These are phyloP conservation scores for Tiliqua scincoides DNA, from an alignment of 2,113 vertebrate genomes.

Conservation along the genomic window DNA sequence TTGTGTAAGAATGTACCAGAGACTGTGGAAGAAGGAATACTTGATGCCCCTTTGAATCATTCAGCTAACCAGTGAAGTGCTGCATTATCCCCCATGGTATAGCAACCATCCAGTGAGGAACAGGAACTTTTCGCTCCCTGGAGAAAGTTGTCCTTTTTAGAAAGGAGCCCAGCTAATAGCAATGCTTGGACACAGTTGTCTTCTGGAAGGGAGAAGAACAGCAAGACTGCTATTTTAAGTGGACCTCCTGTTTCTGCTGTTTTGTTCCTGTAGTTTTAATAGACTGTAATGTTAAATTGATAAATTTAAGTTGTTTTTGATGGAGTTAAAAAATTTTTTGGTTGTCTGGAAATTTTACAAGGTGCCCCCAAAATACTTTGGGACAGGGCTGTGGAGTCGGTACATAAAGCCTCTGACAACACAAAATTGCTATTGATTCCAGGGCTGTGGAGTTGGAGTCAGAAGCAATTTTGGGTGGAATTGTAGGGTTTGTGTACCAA, in stretches of 20 bases:
- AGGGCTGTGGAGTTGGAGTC: no score
- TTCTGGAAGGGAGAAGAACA: not conserved
- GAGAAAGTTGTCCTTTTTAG: not conserved
- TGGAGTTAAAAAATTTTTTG: no score
- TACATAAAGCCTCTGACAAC: no score
- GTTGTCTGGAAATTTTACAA: not conserved
- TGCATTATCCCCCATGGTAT: not conserved
- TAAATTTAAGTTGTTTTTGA: not conserved
- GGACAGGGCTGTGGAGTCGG: no score
- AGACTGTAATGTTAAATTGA: not conserved
- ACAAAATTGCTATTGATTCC: no score
- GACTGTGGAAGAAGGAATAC: not conserved
- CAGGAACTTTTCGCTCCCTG: not conserved
- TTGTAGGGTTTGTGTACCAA: no score
- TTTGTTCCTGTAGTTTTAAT: not conserved
- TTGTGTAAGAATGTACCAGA: not conserved
- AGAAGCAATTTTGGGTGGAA: no score
- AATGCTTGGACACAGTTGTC: not conserved
- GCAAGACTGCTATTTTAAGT: not conserved
- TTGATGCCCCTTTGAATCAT: no score
- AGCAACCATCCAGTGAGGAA: not conserved
- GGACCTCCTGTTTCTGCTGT: not conserved
- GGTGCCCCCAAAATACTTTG: not conserved
- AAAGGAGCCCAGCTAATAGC: not conserved
- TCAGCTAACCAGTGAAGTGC: fast-evolving